Conservation (phyloP, 2,888 invertebrate genomes). For the Synanthedon formicaeformis region DNA sequence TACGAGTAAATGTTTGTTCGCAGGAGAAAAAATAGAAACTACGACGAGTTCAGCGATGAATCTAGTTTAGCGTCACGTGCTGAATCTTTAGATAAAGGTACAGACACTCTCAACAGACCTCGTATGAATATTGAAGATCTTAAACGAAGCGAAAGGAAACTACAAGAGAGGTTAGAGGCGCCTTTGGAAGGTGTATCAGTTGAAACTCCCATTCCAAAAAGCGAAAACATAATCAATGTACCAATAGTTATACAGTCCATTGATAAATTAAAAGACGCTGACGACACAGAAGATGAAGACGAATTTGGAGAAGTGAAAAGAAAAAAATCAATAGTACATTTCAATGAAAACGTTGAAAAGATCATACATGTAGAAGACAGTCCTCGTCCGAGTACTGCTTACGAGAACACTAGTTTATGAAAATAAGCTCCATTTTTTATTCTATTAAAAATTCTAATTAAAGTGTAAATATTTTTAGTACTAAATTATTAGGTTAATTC, state of each 20-base stretch:
- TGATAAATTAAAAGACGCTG: constrained; percentile 52
- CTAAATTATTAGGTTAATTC: background rate
- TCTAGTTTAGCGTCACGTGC: constrained; percentile 37
- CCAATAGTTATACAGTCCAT: constrained; percentile 53
- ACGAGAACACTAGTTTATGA: background rate
- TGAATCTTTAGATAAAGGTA: constrained; percentile 20
- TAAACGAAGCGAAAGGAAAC: constrained; percentile 45
- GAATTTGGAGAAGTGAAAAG: constrained; percentile 48
- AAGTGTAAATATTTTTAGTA: background rate
- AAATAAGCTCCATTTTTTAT: background rate
- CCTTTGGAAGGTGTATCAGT: constrained; percentile 25
- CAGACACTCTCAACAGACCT: constrained; percentile 24
- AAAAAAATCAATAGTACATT: constrained; percentile 63
- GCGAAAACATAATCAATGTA: constrained; percentile 12
- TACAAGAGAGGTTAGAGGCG: constrained; percentile 47
- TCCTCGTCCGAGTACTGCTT: constrained; percentile 6
- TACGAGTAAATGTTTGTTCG: constrained; percentile 10
- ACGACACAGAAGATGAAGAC: constrained; percentile 43
- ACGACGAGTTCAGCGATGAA: constrained; percentile 38
- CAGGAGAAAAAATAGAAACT: constrained; percentile 38
- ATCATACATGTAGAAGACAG: constrained; percentile 61
- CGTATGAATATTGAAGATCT: constrained; percentile 48
- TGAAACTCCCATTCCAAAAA: constrained; percentile 19
- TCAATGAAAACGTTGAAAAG: constrained; percentile 68
- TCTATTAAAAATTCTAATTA: too few relatives aligned